These are phyloP conservation scores for Gymnoscopelus braueri DNA, from an alignment of 2,797 vertebrate species.

Conservation along the genomic window DNA sequence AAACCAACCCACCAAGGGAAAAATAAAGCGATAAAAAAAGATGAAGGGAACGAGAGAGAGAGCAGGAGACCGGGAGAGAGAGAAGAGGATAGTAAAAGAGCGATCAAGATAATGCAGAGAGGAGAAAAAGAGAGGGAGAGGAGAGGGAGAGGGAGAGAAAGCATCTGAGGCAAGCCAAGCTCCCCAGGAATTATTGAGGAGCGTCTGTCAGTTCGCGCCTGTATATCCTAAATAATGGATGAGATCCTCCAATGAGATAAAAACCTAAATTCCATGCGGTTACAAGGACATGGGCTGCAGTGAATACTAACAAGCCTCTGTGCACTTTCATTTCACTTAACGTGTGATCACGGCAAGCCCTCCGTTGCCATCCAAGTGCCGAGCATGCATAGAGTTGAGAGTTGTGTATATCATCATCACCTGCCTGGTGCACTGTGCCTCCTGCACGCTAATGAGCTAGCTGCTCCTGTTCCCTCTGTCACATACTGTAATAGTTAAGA, in stretches of 20 bases:
- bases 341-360: constrained; percentile 50
- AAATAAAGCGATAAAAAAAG: not conserved
- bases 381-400: not conserved
- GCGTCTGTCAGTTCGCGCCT: constrained; percentile 55
- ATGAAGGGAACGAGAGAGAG: not conserved
- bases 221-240: constrained; percentile 78
- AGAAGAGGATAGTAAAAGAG: not conserved
- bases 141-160: constrained; percentile 8
- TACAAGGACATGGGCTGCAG: constrained; percentile 67
- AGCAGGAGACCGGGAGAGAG: not conserved
- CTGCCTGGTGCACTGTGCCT: constrained; percentile 40
- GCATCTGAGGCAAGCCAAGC: constrained; percentile 24
- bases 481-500: constrained; percentile 34
- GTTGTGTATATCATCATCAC: constrained; percentile 45
- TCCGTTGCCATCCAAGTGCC: constrained; percentile 29
- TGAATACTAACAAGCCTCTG: constrained; percentile 73
- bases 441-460: constrained; percentile 67
- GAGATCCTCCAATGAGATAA: constrained; percentile 78
- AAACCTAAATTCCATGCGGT: constrained; percentile 62
- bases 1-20: constrained; percentile 19
- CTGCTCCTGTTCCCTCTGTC: constrained; percentile 35
- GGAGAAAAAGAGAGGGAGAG: not conserved
- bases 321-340: constrained; percentile 60
- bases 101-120: not conserved
- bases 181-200: constrained; percentile 71